A percentile compares a stretch with the other conserved stretches of the same genome.
phyloP scores from a whole-genome alignment of 2,797 vertebrate genomes.

The Gadopsis marmoratus region DNA sequence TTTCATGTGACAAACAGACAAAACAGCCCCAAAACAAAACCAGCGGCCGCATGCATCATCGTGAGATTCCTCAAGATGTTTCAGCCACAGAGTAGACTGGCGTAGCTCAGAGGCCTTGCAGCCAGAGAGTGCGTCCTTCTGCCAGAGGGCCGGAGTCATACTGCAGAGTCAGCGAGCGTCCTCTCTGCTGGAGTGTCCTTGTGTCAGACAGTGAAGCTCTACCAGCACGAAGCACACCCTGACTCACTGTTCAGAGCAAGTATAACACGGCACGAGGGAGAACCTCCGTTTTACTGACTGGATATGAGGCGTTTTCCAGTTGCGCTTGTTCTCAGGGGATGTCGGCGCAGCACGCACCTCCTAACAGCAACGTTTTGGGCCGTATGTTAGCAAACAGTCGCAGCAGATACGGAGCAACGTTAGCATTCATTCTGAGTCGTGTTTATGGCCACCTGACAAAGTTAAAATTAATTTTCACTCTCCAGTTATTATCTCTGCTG shows the following conservation, averaged over 20 bases:
- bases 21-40: neutral
- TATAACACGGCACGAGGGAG: too few species aligned
- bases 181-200: slow-evolving; percentile 30
- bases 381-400: too few species aligned
- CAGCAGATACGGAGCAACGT: neutral
- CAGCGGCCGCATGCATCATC: neutral
- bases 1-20: neutral
- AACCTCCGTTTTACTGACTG: too few species aligned
- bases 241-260: too few species aligned
- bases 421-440: neutral
- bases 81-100: slow-evolving; percentile 14
- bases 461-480: neutral
- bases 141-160: slow-evolving; percentile 17
- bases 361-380: too few species aligned
- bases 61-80: slow-evolving; percentile 16
- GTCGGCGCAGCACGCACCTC: too few species aligned
- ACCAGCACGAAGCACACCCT: neutral
- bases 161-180: slow-evolving; percentile 48
- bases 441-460: neutral
- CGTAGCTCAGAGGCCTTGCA: slow-evolving; percentile 1
- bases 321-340: too few species aligned
- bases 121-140: slow-evolving; percentile 29
- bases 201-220: slow-evolving; percentile 3
- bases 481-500: neutral
- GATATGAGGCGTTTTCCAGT: too few species aligned